phyloP scores from a whole-genome alignment of 2,888 invertebrate species.

The Ophion obscuratus region DNA sequence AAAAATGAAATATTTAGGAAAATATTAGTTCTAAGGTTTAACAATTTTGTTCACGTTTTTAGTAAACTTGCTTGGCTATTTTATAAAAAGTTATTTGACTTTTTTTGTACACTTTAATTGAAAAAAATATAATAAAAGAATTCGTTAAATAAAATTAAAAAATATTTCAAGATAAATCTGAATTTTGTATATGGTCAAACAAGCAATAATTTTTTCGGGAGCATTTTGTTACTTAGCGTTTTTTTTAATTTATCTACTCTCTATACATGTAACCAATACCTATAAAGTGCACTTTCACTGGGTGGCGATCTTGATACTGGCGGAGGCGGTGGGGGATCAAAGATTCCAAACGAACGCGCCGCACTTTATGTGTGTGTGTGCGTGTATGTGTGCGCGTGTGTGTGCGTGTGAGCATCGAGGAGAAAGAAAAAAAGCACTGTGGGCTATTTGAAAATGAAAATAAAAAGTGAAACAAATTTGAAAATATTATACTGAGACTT shows the following conservation, averaged over 20 bases:
- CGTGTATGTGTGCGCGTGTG: not conserved
- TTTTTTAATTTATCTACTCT: not conserved
- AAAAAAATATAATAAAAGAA: too few relatives aligned
- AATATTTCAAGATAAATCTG: too few relatives aligned
- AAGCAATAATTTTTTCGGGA: too few relatives aligned
- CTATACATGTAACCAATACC: not conserved
- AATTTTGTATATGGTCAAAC: too few relatives aligned
- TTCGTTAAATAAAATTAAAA: too few relatives aligned
- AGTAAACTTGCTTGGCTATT: too few relatives aligned
- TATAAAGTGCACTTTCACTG: slow-evolving; percentile 21
- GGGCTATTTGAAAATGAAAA: slow-evolving; percentile 4
- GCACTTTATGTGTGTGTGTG: slow-evolving; percentile 61
- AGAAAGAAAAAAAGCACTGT: slow-evolving; percentile 35
- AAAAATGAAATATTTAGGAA: too few relatives aligned
- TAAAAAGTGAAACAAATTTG: slow-evolving; percentile 63
- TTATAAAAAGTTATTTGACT: too few relatives aligned
- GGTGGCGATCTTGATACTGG: slow-evolving; percentile 38
- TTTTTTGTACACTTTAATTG: too few relatives aligned
- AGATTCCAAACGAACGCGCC: slow-evolving; percentile 73
- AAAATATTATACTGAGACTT: slow-evolving; percentile 72
- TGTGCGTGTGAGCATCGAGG: not conserved
- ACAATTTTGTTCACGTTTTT: too few relatives aligned
- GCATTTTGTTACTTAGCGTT: too few relatives aligned
- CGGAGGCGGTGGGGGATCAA: slow-evolving; percentile 79
- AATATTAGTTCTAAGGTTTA: too few relatives aligned